Percentiles rank a stretch among this genome's conserved stretches.
Conservation (phyloP, 2,888 invertebrate genomes). For the Diplolepis rosae region DNA sequence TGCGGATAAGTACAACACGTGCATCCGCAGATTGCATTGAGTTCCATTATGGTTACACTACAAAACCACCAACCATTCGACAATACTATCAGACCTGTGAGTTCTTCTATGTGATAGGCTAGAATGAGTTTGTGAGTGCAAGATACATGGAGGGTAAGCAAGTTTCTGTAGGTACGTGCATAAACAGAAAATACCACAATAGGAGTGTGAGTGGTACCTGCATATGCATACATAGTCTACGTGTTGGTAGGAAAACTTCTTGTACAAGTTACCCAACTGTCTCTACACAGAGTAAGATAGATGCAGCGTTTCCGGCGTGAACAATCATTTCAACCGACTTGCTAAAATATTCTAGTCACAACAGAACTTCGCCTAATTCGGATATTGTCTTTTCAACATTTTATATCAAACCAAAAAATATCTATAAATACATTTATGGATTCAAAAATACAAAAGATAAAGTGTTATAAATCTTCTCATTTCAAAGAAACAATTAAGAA, state of each 20-base stretch:
- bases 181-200: background rate
- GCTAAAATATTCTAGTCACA: background rate
- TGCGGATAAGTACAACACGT: constrained; percentile 19
- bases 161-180: background rate
- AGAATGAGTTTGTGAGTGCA: background rate
- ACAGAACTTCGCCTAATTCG: background rate
- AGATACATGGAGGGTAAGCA: background rate
- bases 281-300: constrained; percentile 47
- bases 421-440: too few species aligned
- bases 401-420: too few species aligned
- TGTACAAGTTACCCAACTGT: constrained; percentile 48
- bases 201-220: constrained; percentile 37
- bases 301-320: constrained; percentile 47
- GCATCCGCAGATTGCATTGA: constrained; percentile 13
- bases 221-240: constrained; percentile 31
- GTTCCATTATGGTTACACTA: constrained; percentile 5
- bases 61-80: constrained; percentile 2
- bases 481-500: background rate
- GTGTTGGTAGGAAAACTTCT: constrained; percentile 51
- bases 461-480: too few species aligned
- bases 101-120: background rate
- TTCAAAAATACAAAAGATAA: too few species aligned
- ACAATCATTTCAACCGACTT: constrained; percentile 32
- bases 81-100: background rate
- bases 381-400: background rate